Base-by-base conservation (phyloP, 2,113 vertebrate genomes). In the Ageneiosus marmoratus region DNA sequence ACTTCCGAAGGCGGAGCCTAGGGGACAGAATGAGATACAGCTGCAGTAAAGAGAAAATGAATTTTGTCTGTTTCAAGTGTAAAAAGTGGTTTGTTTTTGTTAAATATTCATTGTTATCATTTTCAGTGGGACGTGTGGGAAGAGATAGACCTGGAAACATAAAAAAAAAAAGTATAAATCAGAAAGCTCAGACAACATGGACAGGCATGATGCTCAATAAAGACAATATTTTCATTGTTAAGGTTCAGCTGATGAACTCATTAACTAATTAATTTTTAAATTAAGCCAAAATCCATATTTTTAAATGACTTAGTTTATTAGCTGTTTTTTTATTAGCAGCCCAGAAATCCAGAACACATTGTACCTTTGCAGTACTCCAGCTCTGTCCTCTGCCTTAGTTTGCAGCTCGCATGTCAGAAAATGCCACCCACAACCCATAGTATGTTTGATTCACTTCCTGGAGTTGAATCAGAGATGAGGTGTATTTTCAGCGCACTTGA, bases 361-460 rank as follows among this genome's bases (percentile, higher is more conserved):
- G 72, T 74, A 74, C 46, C 27, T 48, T 32, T 32, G 70, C 70
- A 73, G n/a, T 24, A n/a, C 69, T 73, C n/a, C 70, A 50, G n/a
- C 70, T 73, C 69, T 73, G 69, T 48, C 69, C 69, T 73, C 69
- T 73, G 44, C 44, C 44, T 73, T 69, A 69, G 65, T 69, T 69
- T 70, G 67, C n/a, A 73, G 70, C n/a, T 46, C 2, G 15, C 48
- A 74, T 74, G 72, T 51, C 46, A 74, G 72, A 74, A 74, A 51
- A 51, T 74, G 44, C 46, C 72, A 51, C 72, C 72, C 72, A 74
- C 72, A 74, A 20, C 72, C 27, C 72, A 1, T 27, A 29, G 48
- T 27, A 51, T 51, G 72, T 74, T 74, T 74, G 72, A 74, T 74
- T 73, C 70, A 73, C 46, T 73, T 74, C 72, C 72, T 8, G 72